phyloP scores from a whole-genome alignment of 2,797 vertebrate genomes.

The Trachurus trachurus region DNA sequence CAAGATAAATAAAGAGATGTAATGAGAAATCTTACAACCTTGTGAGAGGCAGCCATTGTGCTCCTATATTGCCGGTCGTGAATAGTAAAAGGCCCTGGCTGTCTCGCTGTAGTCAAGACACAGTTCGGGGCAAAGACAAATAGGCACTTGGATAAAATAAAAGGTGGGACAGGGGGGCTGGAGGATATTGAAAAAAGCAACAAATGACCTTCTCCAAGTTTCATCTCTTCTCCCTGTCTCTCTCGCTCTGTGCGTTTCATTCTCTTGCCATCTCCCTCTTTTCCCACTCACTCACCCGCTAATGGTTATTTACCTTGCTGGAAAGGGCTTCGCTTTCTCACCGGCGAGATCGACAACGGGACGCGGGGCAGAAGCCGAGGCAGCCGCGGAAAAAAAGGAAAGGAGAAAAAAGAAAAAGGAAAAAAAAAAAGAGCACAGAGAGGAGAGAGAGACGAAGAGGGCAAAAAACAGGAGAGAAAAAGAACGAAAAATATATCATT shows the following conservation, averaged over 20 bases:
- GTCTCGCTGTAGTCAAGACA: constrained; percentile 61
- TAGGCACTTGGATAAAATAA: constrained; percentile 79
- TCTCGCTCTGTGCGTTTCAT: constrained; percentile 33
- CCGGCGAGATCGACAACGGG: constrained; percentile 72
- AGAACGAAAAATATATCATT: constrained; percentile 82
- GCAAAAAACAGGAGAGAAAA: constrained; percentile 25
- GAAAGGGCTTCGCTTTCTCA: constrained; percentile 89
- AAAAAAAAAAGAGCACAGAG: constrained; percentile 21
- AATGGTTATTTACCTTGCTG: constrained; percentile 90
- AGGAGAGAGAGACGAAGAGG: constrained; percentile 29
- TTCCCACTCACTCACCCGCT: constrained; percentile 77
- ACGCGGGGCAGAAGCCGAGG: constrained; percentile 53
- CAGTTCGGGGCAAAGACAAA: constrained; percentile 82
- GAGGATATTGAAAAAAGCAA: constrained; percentile 87
- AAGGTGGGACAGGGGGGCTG: constrained; percentile 63
- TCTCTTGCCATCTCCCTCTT: constrained; percentile 64
- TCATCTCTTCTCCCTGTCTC: constrained; percentile 74
- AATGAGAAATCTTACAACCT: constrained; percentile 82
- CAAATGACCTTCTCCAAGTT: constrained; percentile 88
- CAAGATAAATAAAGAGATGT: constrained; percentile 81
- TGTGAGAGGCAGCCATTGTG: constrained; percentile 74
- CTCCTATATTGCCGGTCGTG: constrained; percentile 76
- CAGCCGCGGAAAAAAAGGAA: constrained; percentile 28
- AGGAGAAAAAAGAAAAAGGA: constrained; percentile 2
- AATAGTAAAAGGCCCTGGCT: constrained; percentile 72